Base-by-base conservation (phyloP, 2,888 invertebrate genomes). In the Chesias legatella region DNA sequence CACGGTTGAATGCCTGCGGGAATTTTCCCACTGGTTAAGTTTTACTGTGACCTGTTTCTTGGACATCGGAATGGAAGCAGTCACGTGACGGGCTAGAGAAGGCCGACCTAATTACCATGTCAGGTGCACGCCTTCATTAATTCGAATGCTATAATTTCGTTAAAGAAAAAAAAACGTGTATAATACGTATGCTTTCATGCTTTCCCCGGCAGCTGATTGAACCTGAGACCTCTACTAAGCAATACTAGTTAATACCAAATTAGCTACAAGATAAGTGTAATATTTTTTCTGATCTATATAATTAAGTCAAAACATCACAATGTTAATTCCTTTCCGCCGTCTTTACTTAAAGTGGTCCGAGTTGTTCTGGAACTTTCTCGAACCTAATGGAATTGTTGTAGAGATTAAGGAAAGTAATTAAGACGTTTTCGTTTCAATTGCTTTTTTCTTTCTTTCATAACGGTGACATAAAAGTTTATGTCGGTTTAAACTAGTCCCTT, bases 31-130 rank as follows among this genome's bases (percentile, higher is more conserved):
- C 34, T 44, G 31, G 31, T 20, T 43, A 29, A 17, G 13, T 17
- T 17, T 17, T 26, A 33, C 38, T 35, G 11, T 40, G 40, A 41
- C 40, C 40, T 31, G 22, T 34, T 41, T 41, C 29, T 29, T 33
- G 6, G 30, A 33, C 30, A 34, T 27, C 29, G 7, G 13, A 24
- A 22, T 17, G 10, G 10, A 43, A 10, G 24, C 27, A 39, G 43
- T 31, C 20, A 47, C 36, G 36, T 38, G 42, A 42, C 35, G 43
- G 21, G 34, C 43, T 43, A 33, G 34, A 17, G 26, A 43, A 45
- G 32, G 37, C 23, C 33, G 40, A 49, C 40, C 49, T 54, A 51
- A 56, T 53, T 54, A 50, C 34, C 32, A 41, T 42, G 49, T 51
- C 48, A 41, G 33, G 36, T 44, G 45, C 46, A 49, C 35, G 28